Evolutionary conservation across 2,797 vertebrate genomes (phyloP).

Genomic region (Onychomys arenicola): DNA sequence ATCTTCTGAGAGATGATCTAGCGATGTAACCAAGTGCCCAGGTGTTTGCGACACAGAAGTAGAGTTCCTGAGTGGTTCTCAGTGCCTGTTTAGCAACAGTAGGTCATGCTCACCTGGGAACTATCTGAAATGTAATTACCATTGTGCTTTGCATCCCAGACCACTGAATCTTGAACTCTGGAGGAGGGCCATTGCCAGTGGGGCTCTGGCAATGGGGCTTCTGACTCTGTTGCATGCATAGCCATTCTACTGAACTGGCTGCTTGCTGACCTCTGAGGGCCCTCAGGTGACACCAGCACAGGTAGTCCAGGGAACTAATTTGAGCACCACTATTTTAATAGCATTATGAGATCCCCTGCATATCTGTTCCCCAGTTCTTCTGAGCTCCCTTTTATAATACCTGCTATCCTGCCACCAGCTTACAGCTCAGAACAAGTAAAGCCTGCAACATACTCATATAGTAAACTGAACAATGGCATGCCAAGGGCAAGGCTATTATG

Average conservation of each 20-base stretch:
- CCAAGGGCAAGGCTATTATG: neutral
- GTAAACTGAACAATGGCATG: conserved; percentile 2
- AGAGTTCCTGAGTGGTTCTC: neutral
- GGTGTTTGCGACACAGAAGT: neutral
- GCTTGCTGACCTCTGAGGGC: neutral
- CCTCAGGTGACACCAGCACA: neutral
- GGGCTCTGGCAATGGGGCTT: neutral
- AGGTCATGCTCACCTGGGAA: neutral
- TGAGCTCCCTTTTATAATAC: neutral
- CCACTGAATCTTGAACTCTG: neutral
- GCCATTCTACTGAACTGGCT: neutral
- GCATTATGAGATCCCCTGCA: neutral
- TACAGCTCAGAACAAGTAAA: neutral
- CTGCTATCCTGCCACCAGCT: neutral
- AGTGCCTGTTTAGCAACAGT: neutral
- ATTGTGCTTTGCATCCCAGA: neutral
- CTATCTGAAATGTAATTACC: neutral
- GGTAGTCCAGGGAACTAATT: neutral
- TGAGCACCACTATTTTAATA: neutral
- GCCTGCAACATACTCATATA: conserved; percentile 3
- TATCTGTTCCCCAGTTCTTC: neutral
- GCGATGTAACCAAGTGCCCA: neutral
- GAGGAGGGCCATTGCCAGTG: neutral
- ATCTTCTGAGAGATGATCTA: neutral
- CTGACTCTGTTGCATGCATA: neutral